Conservation (phyloP, 1,140 invertebrate genomes). For the Drosophila eugracilis region DNA sequence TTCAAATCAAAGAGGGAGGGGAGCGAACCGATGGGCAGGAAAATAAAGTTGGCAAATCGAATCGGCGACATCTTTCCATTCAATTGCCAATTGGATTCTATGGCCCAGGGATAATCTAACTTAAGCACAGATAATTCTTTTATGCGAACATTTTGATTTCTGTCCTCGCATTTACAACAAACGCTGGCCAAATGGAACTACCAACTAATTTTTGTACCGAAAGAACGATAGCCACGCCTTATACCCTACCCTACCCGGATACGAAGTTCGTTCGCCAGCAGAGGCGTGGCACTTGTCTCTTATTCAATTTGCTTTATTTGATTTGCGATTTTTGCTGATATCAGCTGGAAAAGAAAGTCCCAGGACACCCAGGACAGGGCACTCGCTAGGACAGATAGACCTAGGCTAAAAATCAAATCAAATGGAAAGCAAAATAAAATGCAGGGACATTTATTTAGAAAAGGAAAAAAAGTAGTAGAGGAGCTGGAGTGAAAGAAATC, state of each 20-base stretch:
- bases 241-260: constrained; percentile 2
- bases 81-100: constrained; percentile 79
- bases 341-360: constrained; percentile 52
- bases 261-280: constrained; percentile 4
- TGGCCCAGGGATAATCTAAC: constrained; percentile 77
- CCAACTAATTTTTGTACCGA: constrained; percentile 69
- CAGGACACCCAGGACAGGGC: constrained; percentile 23
- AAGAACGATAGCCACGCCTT: constrained; percentile 48
- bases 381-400: constrained; percentile 35
- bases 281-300: constrained; percentile 70
- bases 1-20: constrained; percentile 34
- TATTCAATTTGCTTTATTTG: constrained; percentile 82
- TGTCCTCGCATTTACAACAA: constrained; percentile 61
- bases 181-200: constrained; percentile 38
- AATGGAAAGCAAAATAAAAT: constrained; percentile 63
- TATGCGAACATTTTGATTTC: constrained; percentile 81
- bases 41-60: constrained; percentile 68
- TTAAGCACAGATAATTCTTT: constrained; percentile 83
- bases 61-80: constrained; percentile 73
- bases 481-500: constrained; percentile 10
- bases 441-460: constrained; percentile 62
- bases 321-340: constrained; percentile 80
- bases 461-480: constrained; percentile 23
- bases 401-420: constrained; percentile 72
- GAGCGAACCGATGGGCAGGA: constrained; percentile 43